Evolutionary conservation across 2,113 vertebrate species (phyloP), one percentile per base, ranked within the genome.

Genomic region (Vidua macroura): DNA sequence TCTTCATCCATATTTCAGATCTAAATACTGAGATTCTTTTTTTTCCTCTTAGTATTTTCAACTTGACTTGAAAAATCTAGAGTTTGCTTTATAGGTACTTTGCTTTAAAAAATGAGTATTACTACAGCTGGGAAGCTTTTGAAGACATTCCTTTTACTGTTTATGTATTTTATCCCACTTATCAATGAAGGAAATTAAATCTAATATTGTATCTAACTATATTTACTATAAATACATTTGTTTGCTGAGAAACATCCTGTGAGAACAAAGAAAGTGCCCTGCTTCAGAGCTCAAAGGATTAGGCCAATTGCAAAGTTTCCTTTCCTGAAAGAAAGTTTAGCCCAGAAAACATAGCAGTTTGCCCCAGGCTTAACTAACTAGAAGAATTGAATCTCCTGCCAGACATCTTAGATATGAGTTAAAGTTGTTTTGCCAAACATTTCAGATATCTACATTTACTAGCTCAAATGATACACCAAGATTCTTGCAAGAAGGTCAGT

Each of bases 221-320:
- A 51, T 95, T 92, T 87, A 63, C 67, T 94, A 91, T 85, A 90
- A 95, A 96, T 88, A 87, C 18, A 53, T 19, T 90, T 85, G 31
- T 20, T 94, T 90, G 41, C 58, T 92, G 91, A 94, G 72, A 93
- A 96, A 91, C 58, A 94, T 93, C 78, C 78, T 52, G 76, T 96
- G 87, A 94, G 87, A 92, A 83, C 28, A 68, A 76, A 90, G 44
- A 49, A 56, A 82, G n/a, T 64, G 88, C 79, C 33, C 51, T 59
- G 21, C 11, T 80, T n/a, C 30, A 94, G 67, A 85, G 51, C 70
- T 94, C 39, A 92, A 72, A 89, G 80, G 48, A 70, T 80, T 76
- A 95, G 15, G 43, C 41, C 62, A 82, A 20, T 55, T 82, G 23
- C 46, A 79, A 77, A 93, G 19, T 75, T 33, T 75, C 21, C 67